Conservation (phyloP, 2,888 invertebrate genomes). For the Xestia sexstrigata region DNA sequence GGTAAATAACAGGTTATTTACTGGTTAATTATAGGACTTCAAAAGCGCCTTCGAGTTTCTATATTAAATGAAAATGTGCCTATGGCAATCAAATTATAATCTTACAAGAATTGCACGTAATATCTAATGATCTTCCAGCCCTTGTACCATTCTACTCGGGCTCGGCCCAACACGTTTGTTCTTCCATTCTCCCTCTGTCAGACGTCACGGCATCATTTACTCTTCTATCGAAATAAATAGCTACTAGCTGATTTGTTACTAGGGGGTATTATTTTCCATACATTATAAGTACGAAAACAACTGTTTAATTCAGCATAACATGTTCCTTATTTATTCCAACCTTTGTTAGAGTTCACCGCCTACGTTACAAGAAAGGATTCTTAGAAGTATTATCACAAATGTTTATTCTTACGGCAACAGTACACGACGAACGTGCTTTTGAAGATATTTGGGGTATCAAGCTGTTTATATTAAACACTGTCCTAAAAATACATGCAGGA, state of each 20-base stretch:
- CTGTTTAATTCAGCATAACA: background rate
- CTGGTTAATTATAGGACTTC: slow-evolving; percentile 9
- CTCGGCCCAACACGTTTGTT: background rate
- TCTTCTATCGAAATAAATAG: background rate
- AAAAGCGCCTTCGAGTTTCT: background rate
- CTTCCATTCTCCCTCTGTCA: background rate
- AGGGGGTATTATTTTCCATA: background rate
- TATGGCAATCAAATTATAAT: background rate
- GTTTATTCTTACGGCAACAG: slow-evolving; percentile 50
- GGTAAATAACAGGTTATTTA: background rate
- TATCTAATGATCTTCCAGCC: background rate
- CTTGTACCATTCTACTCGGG: background rate
- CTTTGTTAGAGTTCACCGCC: slow-evolving; percentile 18
- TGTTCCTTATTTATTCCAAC: background rate
- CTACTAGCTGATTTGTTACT: background rate
- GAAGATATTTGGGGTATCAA: slow-evolving; percentile 42
- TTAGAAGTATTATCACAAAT: slow-evolving; percentile 41
- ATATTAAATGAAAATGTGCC: background rate
- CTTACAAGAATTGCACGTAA: background rate
- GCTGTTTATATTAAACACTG: slow-evolving; percentile 34
- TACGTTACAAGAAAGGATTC: slow-evolving; percentile 24
- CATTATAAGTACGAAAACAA: background rate
- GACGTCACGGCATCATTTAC: background rate
- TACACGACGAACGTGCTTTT: slow-evolving; percentile 42
- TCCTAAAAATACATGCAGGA: slow-evolving; percentile 40